phyloP scores from a whole-genome alignment of 2,888 invertebrate species.

The Elysia crispata region DNA sequence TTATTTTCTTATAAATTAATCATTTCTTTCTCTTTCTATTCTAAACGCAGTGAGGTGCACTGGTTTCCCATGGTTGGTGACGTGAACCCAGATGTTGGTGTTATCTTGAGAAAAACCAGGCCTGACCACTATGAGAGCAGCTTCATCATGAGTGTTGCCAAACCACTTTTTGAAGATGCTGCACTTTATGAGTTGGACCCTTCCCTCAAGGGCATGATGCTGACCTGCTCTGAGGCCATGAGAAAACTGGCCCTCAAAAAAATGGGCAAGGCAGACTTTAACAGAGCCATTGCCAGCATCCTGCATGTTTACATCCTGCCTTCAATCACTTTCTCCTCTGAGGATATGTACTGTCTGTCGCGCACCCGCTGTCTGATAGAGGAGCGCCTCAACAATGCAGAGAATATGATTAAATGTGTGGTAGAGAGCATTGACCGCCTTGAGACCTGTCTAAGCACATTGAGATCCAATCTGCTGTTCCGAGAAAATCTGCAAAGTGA shows the following conservation, averaged over 20 bases:
- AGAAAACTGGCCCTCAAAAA: constrained; percentile 15
- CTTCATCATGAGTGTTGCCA: constrained; percentile 1
- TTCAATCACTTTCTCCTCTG: constrained; percentile 26
- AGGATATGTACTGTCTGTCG: constrained; percentile 31
- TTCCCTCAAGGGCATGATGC: constrained; percentile 46
- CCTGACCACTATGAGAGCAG: background rate
- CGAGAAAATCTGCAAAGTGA: constrained; percentile 40
- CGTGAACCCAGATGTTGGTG: background rate
- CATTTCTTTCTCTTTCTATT: too few relatives aligned
- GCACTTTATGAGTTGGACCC: constrained; percentile 39
- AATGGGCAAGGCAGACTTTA: constrained; percentile 7
- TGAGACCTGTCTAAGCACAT: constrained; percentile 17
- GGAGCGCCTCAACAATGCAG: constrained; percentile 30
- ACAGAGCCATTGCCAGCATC: constrained; percentile 32
- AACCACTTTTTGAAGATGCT: constrained; percentile 36
- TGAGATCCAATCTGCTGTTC: constrained; percentile 26
- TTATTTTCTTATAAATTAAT: too few relatives aligned
- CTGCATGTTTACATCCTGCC: constrained; percentile 46
- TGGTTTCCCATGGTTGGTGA: constrained; percentile 33
- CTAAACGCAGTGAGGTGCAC: constrained; percentile 24
- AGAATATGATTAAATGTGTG: constrained; percentile 18
- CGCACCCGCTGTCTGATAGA: constrained; percentile 39
- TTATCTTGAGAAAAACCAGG: background rate
- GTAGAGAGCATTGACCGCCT: constrained; percentile 30
- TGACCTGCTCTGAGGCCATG: constrained; percentile 17